phyloP scores from a whole-genome alignment of 2,797 vertebrate genomes.

The Harpagifer antarcticus region DNA sequence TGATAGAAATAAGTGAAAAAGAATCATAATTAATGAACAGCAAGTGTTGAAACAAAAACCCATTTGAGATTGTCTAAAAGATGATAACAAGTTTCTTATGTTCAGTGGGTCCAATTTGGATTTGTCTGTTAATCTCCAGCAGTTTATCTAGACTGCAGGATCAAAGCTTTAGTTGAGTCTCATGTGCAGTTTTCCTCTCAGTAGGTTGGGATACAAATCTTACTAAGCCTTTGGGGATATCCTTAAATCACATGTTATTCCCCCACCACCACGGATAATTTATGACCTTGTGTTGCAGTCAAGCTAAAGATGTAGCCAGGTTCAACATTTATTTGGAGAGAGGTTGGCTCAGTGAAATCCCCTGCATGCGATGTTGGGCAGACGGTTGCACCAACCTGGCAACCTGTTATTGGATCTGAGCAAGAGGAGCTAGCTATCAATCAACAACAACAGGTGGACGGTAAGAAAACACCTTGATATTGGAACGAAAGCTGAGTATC shows the following conservation, averaged over 20 bases:
- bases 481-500: background rate
- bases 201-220: constrained; percentile 12
- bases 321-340: background rate
- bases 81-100: background rate
- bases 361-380: background rate
- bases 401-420: constrained; percentile 22
- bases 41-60: background rate
- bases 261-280: background rate
- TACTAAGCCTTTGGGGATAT: constrained; percentile 13
- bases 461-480: background rate
- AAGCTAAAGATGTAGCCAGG: background rate
- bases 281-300: background rate
- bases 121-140: constrained; percentile 4
- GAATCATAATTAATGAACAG: constrained; percentile 3
- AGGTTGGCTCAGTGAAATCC: constrained; percentile 13
- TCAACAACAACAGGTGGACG: constrained; percentile 2
- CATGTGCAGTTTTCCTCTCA: background rate
- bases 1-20: constrained; percentile 5
- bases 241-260: constrained; percentile 37
- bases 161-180: background rate
- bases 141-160: constrained; percentile 2
- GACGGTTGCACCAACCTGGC: constrained; percentile 24
- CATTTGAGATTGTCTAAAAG: background rate
- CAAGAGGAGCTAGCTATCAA: constrained; percentile 1
- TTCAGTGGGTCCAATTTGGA: background rate